These are phyloP conservation scores for Piscicola geometra DNA, from an alignment of 2,888 invertebrate species.

Conservation along the genomic window DNA sequence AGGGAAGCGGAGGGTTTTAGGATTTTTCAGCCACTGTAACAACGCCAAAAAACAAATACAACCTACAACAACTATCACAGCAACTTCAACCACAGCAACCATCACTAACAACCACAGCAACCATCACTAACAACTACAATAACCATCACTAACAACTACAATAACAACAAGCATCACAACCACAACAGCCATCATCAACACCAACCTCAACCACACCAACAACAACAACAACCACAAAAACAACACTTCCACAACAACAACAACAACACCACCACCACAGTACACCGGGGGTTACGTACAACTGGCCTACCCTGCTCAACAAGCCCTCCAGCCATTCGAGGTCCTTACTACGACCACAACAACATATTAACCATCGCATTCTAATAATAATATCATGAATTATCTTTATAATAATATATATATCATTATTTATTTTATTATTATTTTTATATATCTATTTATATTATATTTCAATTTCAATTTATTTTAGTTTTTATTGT, in stretches of 20 bases:
- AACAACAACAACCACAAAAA: background rate
- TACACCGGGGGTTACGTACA: slow-evolving; percentile 21
- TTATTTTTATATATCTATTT: slow-evolving; percentile 13
- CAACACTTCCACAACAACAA: background rate
- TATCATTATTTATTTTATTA: slow-evolving; percentile 18
- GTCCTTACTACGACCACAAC: too few relatives aligned
- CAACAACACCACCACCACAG: background rate
- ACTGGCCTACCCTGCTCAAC: slow-evolving; percentile 19
- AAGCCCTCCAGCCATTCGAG: slow-evolving; percentile 5
- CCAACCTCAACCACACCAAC: background rate
- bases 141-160: too few relatives aligned
- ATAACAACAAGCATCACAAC: too few relatives aligned
- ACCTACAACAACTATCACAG: too few relatives aligned
- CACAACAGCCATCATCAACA: background rate
- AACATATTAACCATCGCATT: too few relatives aligned
- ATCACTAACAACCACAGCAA: too few relatives aligned
- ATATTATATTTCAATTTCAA: background rate
- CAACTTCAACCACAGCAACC: too few relatives aligned
- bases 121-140: too few relatives aligned
- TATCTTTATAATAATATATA: background rate
- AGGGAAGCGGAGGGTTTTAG: too few relatives aligned
- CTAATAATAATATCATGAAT: slow-evolving; percentile 3
- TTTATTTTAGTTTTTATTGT: background rate
- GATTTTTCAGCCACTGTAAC: too few relatives aligned
- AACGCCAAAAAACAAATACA: too few relatives aligned